Evolutionary conservation across 2,888 invertebrate species (phyloP).

Genomic region (Chaitophorus viminalis): DNA sequence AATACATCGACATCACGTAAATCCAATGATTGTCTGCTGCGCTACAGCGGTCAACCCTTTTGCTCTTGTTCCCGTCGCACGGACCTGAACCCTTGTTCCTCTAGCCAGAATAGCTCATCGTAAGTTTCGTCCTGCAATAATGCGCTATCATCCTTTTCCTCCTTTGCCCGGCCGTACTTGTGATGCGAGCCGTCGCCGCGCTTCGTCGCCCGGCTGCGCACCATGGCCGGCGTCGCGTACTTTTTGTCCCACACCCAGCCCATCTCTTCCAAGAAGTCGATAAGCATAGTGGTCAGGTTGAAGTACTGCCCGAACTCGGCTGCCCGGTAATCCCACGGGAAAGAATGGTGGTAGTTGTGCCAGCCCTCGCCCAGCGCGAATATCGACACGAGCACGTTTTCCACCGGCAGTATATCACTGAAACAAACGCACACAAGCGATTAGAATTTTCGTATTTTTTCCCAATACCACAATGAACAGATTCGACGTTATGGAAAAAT

Average conservation of each 20-base stretch:
- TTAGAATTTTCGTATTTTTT: not conserved
- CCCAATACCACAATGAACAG: too few relatives aligned
- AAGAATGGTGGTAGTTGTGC: slow-evolving; percentile 73
- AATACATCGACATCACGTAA: not conserved
- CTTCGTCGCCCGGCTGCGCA: slow-evolving; percentile 73
- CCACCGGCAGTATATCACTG: slow-evolving; percentile 68
- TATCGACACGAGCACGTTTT: slow-evolving; percentile 68
- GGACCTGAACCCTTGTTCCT: slow-evolving; percentile 63
- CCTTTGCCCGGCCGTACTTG: slow-evolving; percentile 64
- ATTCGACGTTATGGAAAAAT: too few relatives aligned
- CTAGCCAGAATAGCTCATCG: slow-evolving; percentile 64
- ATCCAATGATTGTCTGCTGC: not conserved
- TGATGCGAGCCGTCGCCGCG: slow-evolving; percentile 79
- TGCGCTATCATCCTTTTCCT: slow-evolving; percentile 67
- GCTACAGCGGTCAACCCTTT: slow-evolving; percentile 10
- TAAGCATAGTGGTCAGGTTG: slow-evolving; percentile 74
- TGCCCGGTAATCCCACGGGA: slow-evolving; percentile 71
- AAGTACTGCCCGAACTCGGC: slow-evolving; percentile 69
- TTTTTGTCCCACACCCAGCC: slow-evolving; percentile 77
- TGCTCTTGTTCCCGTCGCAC: not conserved
- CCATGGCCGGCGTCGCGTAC: slow-evolving; percentile 72
- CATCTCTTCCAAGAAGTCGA: slow-evolving; percentile 72
- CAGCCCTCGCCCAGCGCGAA: slow-evolving; percentile 70
- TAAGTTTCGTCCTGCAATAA: slow-evolving; percentile 25
- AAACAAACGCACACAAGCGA: not conserved